A percentile compares a stretch with the other conserved stretches of the same genome.
These are phyloP conservation scores for Cuniculus paca DNA, from an alignment of 2,797 vertebrate genomes.

Conservation along the genomic window DNA sequence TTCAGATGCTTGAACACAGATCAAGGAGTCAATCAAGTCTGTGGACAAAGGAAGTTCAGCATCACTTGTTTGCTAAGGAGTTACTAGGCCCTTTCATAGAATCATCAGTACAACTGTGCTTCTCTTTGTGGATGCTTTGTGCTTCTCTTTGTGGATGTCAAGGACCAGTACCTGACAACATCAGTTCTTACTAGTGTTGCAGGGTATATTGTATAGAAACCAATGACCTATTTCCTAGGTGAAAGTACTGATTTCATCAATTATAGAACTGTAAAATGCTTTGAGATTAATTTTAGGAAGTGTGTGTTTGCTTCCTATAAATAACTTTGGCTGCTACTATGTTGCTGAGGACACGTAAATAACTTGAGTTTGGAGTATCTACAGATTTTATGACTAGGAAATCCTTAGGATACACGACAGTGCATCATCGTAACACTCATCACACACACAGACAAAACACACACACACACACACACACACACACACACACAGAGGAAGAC, in stretches of 20 bases:
- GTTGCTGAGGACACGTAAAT: not conserved
- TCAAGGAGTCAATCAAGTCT: not conserved
- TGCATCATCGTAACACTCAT: not conserved
- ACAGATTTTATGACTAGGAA: conserved; percentile 19
- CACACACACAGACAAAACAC: too few relatives aligned
- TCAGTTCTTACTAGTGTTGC: not conserved
- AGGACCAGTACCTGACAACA: not conserved
- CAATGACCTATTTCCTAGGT: not conserved
- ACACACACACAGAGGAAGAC: not conserved
- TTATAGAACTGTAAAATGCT: not conserved
- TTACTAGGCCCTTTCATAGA: not conserved
- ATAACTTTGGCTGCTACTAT: not conserved
- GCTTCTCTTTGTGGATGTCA: not conserved
- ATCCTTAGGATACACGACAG: not conserved
- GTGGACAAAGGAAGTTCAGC: not conserved
- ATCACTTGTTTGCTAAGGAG: not conserved
- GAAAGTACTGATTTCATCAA: not conserved
- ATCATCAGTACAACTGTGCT: not conserved
- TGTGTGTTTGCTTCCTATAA: not conserved
- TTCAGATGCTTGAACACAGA: not conserved
- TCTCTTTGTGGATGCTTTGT: not conserved
- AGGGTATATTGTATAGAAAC: not conserved
- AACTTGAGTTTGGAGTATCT: not conserved
- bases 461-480: not conserved
- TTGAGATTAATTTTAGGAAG: not conserved